phyloP scores from a whole-genome alignment of 2,888 invertebrate genomes.

The Agonopterix alstromeriana region DNA sequence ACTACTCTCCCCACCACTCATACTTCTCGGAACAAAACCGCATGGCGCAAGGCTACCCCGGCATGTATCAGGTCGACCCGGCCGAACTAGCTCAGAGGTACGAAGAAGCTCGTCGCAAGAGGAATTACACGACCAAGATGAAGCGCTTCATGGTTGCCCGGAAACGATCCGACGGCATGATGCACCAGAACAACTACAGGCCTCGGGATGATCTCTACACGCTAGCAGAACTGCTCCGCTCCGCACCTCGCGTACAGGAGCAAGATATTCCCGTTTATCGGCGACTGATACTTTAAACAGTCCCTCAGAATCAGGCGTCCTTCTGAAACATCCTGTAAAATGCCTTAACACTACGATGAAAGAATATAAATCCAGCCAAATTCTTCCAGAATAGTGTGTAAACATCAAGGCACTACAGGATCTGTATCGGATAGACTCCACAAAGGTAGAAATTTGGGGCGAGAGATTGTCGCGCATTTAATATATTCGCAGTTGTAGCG shows the following conservation, averaged over 20 bases:
- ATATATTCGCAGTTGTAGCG: slow-evolving; percentile 55
- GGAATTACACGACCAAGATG: slow-evolving; percentile 66
- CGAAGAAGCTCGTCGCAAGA: slow-evolving; percentile 67
- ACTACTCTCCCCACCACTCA: slow-evolving; percentile 52
- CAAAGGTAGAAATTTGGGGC: slow-evolving; percentile 34
- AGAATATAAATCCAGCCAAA: slow-evolving; percentile 8
- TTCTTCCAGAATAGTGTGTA: slow-evolving; percentile 1
- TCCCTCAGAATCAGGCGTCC: slow-evolving; percentile 28
- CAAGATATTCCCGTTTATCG: slow-evolving; percentile 78
- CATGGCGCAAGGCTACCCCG: slow-evolving; percentile 60
- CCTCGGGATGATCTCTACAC: slow-evolving; percentile 78
- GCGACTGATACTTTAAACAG: slow-evolving; percentile 76
- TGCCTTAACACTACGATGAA: slow-evolving; percentile 7
- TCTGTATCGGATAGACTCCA: slow-evolving; percentile 31
- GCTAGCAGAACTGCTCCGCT: slow-evolving; percentile 74
- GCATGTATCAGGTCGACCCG: slow-evolving; percentile 59
- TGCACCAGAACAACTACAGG: slow-evolving; percentile 61
- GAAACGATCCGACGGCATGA: slow-evolving; percentile 65
- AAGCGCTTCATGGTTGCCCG: slow-evolving; percentile 80
- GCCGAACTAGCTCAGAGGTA: slow-evolving; percentile 61
- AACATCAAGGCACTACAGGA: slow-evolving; percentile 4
- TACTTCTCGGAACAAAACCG: slow-evolving; percentile 70
- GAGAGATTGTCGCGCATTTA: slow-evolving; percentile 62
- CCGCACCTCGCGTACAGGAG: slow-evolving; percentile 70
- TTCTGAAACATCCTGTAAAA: slow-evolving; percentile 22